Evolutionary conservation across 2,113 vertebrate genomes (phyloP).

Genomic region (Paramormyrops kingsleyae): DNA sequence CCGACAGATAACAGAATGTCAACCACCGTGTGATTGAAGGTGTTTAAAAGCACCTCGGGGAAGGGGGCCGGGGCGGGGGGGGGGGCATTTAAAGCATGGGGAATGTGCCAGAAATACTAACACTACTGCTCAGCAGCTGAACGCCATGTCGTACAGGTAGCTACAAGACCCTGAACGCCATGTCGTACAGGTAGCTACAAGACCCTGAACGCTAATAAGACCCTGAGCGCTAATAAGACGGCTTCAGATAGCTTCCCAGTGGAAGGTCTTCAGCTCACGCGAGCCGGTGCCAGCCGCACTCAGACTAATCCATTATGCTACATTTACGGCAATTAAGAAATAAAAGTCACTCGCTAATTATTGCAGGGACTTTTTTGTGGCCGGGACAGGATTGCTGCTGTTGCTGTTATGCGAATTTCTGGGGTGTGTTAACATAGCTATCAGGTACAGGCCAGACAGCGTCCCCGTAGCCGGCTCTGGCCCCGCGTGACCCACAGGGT

Average conservation of each 20-base stretch:
- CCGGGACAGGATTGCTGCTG: not conserved
- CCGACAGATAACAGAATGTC: slow-evolving; percentile 28
- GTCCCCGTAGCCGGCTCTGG: not conserved
- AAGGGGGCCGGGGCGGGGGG: not conserved
- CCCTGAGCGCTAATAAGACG: not conserved
- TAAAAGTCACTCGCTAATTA: not conserved
- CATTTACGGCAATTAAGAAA: not conserved
- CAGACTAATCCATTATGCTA: not conserved
- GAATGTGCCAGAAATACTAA: not conserved
- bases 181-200: not conserved
- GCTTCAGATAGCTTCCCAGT: not conserved
- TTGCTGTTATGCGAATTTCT: not conserved
- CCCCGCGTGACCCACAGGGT: not conserved
- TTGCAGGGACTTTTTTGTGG: not conserved
- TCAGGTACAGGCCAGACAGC: not conserved
- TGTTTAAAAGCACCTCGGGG: not conserved
- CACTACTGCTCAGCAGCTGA: not conserved
- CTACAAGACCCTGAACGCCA: not conserved
- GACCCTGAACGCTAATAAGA: not conserved
- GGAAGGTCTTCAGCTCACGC: not conserved
- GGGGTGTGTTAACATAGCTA: not conserved
- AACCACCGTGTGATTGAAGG: not conserved
- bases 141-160: not conserved
- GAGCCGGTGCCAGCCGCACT: not conserved
- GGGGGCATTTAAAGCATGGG: not conserved